phyloP scores from a whole-genome alignment of 1,140 invertebrate genomes.

The Prorops nasuta region DNA sequence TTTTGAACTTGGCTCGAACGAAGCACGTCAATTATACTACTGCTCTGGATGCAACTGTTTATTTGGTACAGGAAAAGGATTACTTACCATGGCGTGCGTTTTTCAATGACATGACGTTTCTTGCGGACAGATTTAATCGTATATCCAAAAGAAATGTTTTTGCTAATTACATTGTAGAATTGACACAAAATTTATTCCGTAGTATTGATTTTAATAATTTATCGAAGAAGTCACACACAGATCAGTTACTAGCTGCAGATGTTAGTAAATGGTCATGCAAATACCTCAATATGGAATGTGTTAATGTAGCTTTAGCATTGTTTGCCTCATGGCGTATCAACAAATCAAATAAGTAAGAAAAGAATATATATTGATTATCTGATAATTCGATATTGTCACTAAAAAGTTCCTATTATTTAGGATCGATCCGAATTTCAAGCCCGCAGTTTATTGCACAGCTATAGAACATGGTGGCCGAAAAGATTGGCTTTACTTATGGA shows the following conservation, averaged over 20 bases:
- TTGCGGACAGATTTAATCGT: constrained; percentile 3
- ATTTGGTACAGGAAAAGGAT: constrained; percentile 59
- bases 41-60: constrained; percentile 54
- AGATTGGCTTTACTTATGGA: constrained; percentile 61
- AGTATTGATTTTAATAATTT: constrained; percentile 44
- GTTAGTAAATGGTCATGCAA: constrained; percentile 57
- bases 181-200: constrained; percentile 39
- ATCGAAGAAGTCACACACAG: constrained; percentile 45
- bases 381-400: not conserved
- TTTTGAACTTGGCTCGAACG: constrained; percentile 52
- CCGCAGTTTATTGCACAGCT: constrained; percentile 60
- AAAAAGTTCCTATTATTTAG: constrained; percentile 26
- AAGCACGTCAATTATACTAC: constrained; percentile 39
- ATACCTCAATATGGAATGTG: constrained; percentile 52
- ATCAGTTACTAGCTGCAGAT: constrained; percentile 52
- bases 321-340: constrained; percentile 38
- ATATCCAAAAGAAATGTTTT: constrained; percentile 1
- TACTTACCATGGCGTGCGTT: constrained; percentile 54
- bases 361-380: not conserved
- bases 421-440: constrained; percentile 52
- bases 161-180: constrained; percentile 8
- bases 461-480: constrained; percentile 52
- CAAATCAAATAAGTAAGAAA: constrained; percentile 31
- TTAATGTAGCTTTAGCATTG: constrained; percentile 39
- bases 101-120: constrained; percentile 31